Conservation (phyloP, 2,113 vertebrate species). For the Mesoclemmys tuberculata region DNA sequence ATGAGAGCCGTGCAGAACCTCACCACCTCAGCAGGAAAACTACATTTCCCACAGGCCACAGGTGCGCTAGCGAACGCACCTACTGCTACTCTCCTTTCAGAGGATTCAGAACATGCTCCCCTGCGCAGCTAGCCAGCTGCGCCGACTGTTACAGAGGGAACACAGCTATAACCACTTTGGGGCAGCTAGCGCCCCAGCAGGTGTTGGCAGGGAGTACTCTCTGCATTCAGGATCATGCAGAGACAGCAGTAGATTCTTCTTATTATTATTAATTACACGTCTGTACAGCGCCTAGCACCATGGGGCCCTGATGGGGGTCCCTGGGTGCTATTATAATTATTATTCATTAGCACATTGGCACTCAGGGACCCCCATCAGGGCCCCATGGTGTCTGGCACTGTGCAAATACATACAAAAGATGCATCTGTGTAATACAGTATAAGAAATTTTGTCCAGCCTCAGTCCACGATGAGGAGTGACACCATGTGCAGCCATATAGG, state of each 20-base stretch:
- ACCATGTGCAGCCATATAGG: background rate
- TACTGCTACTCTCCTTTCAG: background rate
- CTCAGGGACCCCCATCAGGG: background rate
- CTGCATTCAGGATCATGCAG: background rate
- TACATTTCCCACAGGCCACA: background rate
- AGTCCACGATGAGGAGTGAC: rapidly evolving
- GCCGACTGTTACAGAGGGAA: background rate
- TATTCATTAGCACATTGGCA: background rate
- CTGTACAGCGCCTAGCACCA: background rate
- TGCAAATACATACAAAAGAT: background rate
- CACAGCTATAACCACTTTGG: background rate
- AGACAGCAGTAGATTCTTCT: background rate
- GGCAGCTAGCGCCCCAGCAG: background rate
- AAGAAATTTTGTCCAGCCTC: background rate
- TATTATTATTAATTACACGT: background rate
- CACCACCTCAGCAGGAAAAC: background rate
- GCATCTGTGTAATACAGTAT: background rate
- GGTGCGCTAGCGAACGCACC: background rate
- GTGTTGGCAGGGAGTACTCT: background rate
- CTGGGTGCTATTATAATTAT: background rate
- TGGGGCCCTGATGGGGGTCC: background rate
- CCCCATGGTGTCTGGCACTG: background rate
- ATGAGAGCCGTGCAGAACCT: background rate
- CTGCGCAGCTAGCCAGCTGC: background rate
- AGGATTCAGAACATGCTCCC: background rate